These are phyloP conservation scores for Caenorhabditis auriculariae DNA, from an alignment of 2,888 invertebrate genomes.

Conservation along the genomic window DNA sequence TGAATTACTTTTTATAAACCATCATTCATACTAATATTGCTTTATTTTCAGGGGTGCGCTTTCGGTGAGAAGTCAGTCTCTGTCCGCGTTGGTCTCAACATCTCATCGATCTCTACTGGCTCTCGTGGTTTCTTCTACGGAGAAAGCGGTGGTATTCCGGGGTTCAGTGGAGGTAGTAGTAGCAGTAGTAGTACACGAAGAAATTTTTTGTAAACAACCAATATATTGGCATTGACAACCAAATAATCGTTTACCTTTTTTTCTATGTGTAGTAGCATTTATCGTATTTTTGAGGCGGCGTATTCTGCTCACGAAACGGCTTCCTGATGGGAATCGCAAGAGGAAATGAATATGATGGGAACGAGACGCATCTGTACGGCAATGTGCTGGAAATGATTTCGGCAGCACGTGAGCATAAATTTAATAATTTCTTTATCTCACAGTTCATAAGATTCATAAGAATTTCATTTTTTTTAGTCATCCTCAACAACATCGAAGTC, in stretches of 20 bases:
- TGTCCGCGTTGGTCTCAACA: conserved; percentile 12
- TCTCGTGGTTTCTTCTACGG: conserved; percentile 24
- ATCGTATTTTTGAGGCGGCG: conserved; percentile 22
- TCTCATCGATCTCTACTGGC: conserved; percentile 22
- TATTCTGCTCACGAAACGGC: conserved; percentile 19
- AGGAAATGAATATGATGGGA: conserved; percentile 22
- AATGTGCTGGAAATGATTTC: conserved; percentile 26
- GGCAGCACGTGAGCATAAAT: conserved; percentile 15
- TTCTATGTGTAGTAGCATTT: conserved; percentile 13
- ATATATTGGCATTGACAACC: no score
- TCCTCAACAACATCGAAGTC: conserved; percentile 18
- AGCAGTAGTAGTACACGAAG: conserved; percentile 9
- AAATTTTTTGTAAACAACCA: no score
- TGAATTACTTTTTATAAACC: conserved; percentile 15
- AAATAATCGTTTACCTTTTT: no score
- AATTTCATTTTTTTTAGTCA: no score
- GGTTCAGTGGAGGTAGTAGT: conserved; percentile 20
- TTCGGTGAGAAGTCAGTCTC: conserved; percentile 24
- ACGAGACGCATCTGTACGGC: conserved; percentile 19
- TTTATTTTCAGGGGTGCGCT: conserved; percentile 29
- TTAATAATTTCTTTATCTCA: conserved; percentile 24
- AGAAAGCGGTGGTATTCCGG: conserved; percentile 22
- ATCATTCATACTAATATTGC: conserved; percentile 14
- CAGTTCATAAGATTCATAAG: no score
- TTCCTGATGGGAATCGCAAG: conserved; percentile 20